Base-by-base conservation (phyloP, 2,113 vertebrate species). In the Psettodes erumei region DNA sequence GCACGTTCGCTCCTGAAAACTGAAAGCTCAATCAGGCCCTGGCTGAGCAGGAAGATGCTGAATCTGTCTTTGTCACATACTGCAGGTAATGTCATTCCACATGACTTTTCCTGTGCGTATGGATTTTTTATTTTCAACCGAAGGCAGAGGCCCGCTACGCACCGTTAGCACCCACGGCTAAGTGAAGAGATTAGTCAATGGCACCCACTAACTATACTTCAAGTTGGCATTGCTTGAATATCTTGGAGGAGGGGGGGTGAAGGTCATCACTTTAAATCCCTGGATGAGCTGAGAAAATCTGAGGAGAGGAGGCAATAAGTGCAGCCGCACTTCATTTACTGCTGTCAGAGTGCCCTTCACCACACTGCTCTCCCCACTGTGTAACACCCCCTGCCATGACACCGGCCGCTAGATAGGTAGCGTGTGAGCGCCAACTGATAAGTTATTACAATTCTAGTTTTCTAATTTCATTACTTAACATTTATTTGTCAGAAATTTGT, bases 231-330 rank as follows among this genome's bases (percentile, higher is more conserved):
- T n/a, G 50, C 59, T 45, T 38, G 12, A 66, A 27, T 62, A 40
- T 32, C 51, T 37, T n/a, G n/a, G n/a, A n/a, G n/a, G n/a, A n/a
- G 30, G 7, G 15, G 27, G 73, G 61, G 42, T 79, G 32, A 72
- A 81, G 67, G 78, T 78, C 47, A 69, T 78, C 38, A 40, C 27
- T 71, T 68, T 75, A 81, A 77, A 83, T 83, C 51, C 65, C 38
- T 50, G 61, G 38, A 72, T 65, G 71, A 76, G 66, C 56, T 38
- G 56, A 67, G 61, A 54, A 67, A 81, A 77, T 55, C 54, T 47
- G 55, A 63, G 81, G 28, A 32, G 56, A 77, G 42, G 19, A 45
- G 12, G 55, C 40, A 45, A 4, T 61, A 71, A 62, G 38, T 48
- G 42, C 32, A 67, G 42, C 30, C 23, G 32, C 27, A 51, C 45